These are phyloP conservation scores for Apocheima hispidaria DNA, from an alignment of 2,888 invertebrate genomes.

Conservation along the genomic window DNA sequence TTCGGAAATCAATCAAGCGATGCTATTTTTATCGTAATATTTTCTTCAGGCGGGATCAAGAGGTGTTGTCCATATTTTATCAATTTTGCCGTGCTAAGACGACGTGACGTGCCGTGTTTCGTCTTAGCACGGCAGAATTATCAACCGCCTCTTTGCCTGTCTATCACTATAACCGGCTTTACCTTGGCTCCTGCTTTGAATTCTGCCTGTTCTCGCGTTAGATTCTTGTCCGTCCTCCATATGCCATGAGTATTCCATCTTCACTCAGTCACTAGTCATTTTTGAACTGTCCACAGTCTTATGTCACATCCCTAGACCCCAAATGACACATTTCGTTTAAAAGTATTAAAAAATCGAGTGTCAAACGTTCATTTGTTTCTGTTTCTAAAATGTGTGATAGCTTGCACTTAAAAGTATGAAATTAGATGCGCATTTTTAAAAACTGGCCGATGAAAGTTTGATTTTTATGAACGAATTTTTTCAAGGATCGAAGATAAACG, in stretches of 20 bases:
- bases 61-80: no score
- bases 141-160: neutral
- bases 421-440: no score
- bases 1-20: no score
- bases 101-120: no score
- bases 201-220: slow-evolving; percentile 57
- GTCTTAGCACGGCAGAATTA: no score
- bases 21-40: no score
- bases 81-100: no score
- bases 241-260: slow-evolving; percentile 83
- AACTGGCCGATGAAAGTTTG: neutral
- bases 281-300: slow-evolving; percentile 38
- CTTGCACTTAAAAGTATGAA: no score
- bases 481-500: no score
- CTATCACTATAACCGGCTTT: slow-evolving; percentile 31
- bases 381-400: slow-evolving; percentile 5
- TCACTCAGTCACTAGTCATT: slow-evolving; percentile 52
- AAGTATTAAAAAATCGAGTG: slow-evolving; percentile 27
- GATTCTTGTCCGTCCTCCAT: slow-evolving; percentile 74
- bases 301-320: slow-evolving; percentile 61
- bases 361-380: slow-evolving; percentile 13
- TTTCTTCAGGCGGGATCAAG: no score
- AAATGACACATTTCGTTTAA: slow-evolving; percentile 56
- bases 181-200: slow-evolving; percentile 73
- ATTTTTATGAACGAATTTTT: slow-evolving; percentile 13